Evolutionary conservation across 2,888 invertebrate species (phyloP), one percentile per base, ranked within the genome.

Genomic region (Leptodirus hochenwartii): DNA sequence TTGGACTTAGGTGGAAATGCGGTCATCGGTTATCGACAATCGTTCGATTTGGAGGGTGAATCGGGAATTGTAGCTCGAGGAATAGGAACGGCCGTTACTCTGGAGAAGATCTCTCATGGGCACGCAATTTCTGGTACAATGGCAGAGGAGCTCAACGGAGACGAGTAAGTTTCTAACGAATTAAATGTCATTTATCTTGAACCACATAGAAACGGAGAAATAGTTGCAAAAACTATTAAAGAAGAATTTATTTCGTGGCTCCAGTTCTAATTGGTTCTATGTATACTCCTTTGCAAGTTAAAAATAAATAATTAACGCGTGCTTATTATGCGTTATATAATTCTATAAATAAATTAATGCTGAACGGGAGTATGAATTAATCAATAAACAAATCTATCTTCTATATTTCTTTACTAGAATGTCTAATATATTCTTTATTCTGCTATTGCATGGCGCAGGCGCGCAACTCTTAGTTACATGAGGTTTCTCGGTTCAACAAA

Each of bases 31-130:
- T 96, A 91, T 50, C 73, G 76, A 28, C 91, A 93, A 50, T 85
- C 81, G 53, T 93, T 95, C 53, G 95, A 96, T 56, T 55, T 96
- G 42, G 95, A 96, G 55, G 95, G 95, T 0, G 95, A 95, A 53
- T 88, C 88, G 2, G 95, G 93, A 0, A 87, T 95, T 29, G 93
- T 95, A 2, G 93, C 90, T 0, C 66, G 96, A 39, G 95, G 91
- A 8, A 84, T 91, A 33, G 95, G 95, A 42, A 84, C 87, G 2
- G 82, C 82, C 1, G 81, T 84, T 1, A 76, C 75, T 1, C 55
- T 88, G 5, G 61, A 71, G 2, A 71, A 69, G 49, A 46, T 63
- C 4, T 58, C 59, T 29, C 68, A 69, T 42, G 49, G 54, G 12
- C 39, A 39, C 12, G 11, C 34, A 2, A 29, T 34, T 4, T 23